Evolutionary conservation across 2,888 invertebrate species (phyloP).

Genomic region (Drosophila formosana): DNA sequence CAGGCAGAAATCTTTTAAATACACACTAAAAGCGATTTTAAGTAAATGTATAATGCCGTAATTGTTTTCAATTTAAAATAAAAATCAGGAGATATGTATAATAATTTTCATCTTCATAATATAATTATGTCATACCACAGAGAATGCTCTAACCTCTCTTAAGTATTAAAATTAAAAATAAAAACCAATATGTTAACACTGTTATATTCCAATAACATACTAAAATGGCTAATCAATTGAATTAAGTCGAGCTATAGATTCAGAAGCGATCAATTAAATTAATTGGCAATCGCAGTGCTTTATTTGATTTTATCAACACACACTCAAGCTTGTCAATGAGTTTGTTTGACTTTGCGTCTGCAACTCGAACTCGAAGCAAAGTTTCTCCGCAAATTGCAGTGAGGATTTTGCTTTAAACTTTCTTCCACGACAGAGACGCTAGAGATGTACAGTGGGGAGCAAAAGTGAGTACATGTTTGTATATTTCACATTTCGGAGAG

Average conservation of each 20-base stretch:
- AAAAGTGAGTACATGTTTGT: no score
- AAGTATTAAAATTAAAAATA: not conserved
- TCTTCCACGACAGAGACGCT: not conserved
- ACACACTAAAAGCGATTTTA: not conserved
- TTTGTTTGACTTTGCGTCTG: conserved; percentile 5
- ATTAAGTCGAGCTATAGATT: conserved; percentile 5
- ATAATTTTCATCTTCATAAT: no score
- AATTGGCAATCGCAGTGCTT: conserved; percentile 3
- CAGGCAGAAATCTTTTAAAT: not conserved
- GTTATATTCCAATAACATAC: not conserved
- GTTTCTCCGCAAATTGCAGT: conserved; percentile 31
- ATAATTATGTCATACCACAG: no score
- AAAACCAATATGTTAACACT: not conserved
- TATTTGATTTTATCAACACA: not conserved
- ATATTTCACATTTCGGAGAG: no score
- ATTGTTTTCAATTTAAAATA: not conserved
- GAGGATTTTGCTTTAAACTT: conserved; percentile 22
- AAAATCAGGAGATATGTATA: no score
- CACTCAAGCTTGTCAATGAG: conserved; percentile 3
- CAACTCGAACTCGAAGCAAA: conserved; percentile 10
- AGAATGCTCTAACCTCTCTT: not conserved
- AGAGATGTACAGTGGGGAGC: no score
- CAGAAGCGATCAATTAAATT: conserved; percentile 16
- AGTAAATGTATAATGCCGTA: not conserved
- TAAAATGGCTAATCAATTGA: not conserved